Conservation (phyloP, 2,888 invertebrate species). For the Clostera curtula region DNA sequence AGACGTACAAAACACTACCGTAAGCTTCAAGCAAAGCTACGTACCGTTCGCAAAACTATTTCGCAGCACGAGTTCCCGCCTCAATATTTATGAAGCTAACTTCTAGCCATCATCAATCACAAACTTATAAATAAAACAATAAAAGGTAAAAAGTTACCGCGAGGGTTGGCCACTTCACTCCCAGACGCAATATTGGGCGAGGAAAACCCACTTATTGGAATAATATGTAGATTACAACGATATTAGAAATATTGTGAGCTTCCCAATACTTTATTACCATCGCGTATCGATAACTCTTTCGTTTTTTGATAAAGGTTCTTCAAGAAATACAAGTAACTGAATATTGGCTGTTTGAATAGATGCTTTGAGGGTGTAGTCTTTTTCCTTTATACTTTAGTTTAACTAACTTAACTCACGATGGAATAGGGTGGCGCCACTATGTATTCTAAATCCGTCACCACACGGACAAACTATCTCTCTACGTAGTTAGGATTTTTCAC, state of each 20-base stretch:
- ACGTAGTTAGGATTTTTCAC: too few relatives aligned
- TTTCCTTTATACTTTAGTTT: too few relatives aligned
- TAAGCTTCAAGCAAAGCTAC: conserved; percentile 24
- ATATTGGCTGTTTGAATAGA: too few relatives aligned
- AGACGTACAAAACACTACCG: too few relatives aligned
- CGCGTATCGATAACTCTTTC: conserved; percentile 42
- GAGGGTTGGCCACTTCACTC: conserved; percentile 58
- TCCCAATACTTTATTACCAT: conserved; percentile 48
- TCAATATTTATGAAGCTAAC: conserved; percentile 72
- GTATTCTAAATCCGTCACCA: too few relatives aligned
- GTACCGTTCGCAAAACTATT: conserved; percentile 35
- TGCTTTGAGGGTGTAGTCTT: too few relatives aligned
- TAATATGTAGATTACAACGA: conserved; percentile 72
- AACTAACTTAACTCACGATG: too few relatives aligned
- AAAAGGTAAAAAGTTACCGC: conserved; percentile 70
- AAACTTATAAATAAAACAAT: conserved; percentile 76
- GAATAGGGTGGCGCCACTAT: too few relatives aligned
- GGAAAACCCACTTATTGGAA: conserved; percentile 71
- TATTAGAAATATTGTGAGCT: conserved; percentile 57
- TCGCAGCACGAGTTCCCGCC: conserved; percentile 51
- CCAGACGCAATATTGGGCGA: conserved; percentile 56
- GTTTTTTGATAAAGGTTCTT: too few relatives aligned
- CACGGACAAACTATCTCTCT: too few relatives aligned
- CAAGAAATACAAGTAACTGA: too few relatives aligned
- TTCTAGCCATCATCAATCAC: conserved; percentile 71